Evolutionary conservation across 2,888 invertebrate genomes (phyloP).

Genomic region (Eustalomyia histrio): DNA sequence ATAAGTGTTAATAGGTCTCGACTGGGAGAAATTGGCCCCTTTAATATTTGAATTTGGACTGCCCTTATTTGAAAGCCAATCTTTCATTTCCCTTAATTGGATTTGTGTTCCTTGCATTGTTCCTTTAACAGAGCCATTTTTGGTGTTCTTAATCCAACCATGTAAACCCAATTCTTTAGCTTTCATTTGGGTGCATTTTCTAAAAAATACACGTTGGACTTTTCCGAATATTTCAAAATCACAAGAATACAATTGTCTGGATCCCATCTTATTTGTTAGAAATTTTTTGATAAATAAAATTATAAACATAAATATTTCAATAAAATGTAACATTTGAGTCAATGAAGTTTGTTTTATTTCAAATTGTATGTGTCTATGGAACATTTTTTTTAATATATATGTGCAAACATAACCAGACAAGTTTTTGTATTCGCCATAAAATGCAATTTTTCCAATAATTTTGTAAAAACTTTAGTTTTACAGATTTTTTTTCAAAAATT

Average conservation of each 20-base stretch:
- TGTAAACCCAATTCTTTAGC: slow-evolving; percentile 81
- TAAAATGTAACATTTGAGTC: not conserved
- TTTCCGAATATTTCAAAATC: slow-evolving; percentile 73
- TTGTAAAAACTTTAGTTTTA: no score
- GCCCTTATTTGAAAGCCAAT: slow-evolving; percentile 82
- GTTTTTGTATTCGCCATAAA: no score
- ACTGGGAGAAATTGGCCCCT: slow-evolving; percentile 85
- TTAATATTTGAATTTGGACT: slow-evolving; percentile 87
- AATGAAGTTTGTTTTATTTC: not conserved
- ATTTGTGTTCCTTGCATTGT: slow-evolving; percentile 81
- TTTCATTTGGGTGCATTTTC: slow-evolving; percentile 82
- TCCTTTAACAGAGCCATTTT: slow-evolving; percentile 82
- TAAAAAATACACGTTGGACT: slow-evolving; percentile 71
- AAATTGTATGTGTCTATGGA: slow-evolving; percentile 4
- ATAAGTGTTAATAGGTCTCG: slow-evolving; percentile 80
- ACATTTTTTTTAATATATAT: not conserved
- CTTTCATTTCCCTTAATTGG: slow-evolving; percentile 81
- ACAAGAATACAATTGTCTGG: slow-evolving; percentile 68
- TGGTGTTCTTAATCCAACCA: slow-evolving; percentile 85
- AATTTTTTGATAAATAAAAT: slow-evolving; percentile 1
- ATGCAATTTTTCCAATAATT: no score
- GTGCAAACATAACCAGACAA: no score
- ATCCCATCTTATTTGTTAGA: slow-evolving; percentile 30
- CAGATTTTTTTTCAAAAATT: no score
- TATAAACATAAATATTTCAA: not conserved